Evolutionary conservation across 2,888 invertebrate species (phyloP).

Genomic region (Andrena marginata): DNA sequence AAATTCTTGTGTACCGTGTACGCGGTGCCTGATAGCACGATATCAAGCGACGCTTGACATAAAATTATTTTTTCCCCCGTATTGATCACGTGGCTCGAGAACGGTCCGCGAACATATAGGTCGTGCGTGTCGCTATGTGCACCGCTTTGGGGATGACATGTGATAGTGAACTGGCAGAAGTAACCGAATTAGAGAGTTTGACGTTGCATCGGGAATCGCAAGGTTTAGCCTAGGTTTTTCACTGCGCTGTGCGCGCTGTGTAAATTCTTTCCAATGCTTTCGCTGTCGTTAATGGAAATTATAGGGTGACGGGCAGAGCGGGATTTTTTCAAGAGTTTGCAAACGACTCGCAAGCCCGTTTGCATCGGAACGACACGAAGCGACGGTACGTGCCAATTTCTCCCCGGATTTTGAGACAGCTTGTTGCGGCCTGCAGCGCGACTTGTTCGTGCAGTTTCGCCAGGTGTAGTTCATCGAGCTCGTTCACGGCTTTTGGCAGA

Average conservation of each 20-base stretch:
- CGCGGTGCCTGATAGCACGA: background rate
- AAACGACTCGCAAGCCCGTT: background rate
- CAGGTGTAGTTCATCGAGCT: slow-evolving; percentile 29
- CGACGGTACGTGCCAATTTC: slow-evolving; percentile 45
- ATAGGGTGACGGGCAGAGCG: background rate
- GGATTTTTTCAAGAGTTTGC: slow-evolving; percentile 17
- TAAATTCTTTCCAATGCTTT: background rate
- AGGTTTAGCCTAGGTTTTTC: too few species aligned
- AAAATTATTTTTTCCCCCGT: slow-evolving; percentile 24
- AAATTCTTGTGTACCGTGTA: slow-evolving; percentile 4
- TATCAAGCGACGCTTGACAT: slow-evolving; percentile 4
- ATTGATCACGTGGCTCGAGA: slow-evolving; percentile 12
- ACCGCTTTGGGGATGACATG: background rate
- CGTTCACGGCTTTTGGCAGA: slow-evolving; percentile 40
- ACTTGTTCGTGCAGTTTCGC: slow-evolving; percentile 40
- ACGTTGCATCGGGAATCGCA: too few species aligned
- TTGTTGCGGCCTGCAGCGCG: slow-evolving; percentile 34
- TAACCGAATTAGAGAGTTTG: too few species aligned
- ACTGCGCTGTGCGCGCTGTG: too few species aligned
- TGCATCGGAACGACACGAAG: background rate
- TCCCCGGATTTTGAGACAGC: slow-evolving; percentile 30
- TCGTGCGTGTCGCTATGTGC: slow-evolving; percentile 4
- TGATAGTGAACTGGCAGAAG: background rate
- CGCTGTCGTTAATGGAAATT: background rate
- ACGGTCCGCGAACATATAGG: slow-evolving; percentile 3